Evolutionary conservation across 2,113 vertebrate genomes (phyloP).

Genomic region (Lasiurus borealis): DNA sequence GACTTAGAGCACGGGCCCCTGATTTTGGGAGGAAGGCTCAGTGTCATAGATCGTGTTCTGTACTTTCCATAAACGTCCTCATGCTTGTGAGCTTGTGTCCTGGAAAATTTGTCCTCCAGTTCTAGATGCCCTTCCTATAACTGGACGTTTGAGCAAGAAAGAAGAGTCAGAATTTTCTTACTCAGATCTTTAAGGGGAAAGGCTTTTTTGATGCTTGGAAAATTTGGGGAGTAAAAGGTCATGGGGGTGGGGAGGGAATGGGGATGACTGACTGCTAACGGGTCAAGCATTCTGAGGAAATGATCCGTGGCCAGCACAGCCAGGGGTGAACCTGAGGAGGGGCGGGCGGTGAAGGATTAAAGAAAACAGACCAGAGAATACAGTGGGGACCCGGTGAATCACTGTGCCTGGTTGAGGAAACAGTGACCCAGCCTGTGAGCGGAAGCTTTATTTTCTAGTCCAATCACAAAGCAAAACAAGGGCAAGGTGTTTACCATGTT

Average conservation of each 20-base stretch:
- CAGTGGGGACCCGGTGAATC: too few relatives aligned
- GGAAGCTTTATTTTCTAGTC: too few relatives aligned
- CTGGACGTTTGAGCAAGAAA: neutral
- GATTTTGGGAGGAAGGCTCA: neutral
- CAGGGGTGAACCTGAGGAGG: too few relatives aligned
- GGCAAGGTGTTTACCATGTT: too few relatives aligned
- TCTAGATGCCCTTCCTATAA: neutral
- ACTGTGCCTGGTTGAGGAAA: too few relatives aligned
- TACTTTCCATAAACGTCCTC: neutral
- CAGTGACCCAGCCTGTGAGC: too few relatives aligned
- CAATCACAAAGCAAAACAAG: too few relatives aligned
- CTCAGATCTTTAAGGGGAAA: neutral
- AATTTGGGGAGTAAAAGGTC: slow-evolving; percentile 70
- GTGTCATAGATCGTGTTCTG: neutral
- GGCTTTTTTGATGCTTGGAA: slow-evolving; percentile 60
- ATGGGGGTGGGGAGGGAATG: neutral
- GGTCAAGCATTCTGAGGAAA: neutral
- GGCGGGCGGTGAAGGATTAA: too few relatives aligned
- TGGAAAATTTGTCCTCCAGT: slow-evolving; percentile 22
- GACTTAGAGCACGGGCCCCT: neutral
- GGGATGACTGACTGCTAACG: neutral
- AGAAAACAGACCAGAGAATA: too few relatives aligned
- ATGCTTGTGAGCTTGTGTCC: neutral
- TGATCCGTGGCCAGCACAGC: too few relatives aligned
- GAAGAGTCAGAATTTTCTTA: slow-evolving; percentile 3